phyloP scores from a whole-genome alignment of 2,888 invertebrate species.

The Arrhopalites spinosus region DNA sequence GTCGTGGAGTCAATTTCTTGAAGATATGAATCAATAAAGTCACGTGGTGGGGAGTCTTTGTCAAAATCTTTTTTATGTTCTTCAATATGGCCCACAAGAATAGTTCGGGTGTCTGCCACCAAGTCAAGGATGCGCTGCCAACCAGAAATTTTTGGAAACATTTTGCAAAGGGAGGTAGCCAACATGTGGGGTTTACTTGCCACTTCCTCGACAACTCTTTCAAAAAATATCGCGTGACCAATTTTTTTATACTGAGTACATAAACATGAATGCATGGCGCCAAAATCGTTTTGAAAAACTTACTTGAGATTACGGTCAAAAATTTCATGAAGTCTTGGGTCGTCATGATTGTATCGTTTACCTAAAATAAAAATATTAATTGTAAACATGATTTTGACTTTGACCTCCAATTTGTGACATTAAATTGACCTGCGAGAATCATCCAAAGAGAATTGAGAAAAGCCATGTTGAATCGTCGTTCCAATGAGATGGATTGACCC shows the following conservation, averaged over 20 bases:
- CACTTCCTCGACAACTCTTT: not conserved
- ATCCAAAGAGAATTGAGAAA: constrained; percentile 46
- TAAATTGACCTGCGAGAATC: constrained; percentile 40
- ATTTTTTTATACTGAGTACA: too few relatives aligned
- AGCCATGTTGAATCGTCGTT: constrained; percentile 38
- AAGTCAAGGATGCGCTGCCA: not conserved
- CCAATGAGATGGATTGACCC: constrained; percentile 33
- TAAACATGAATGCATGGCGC: too few relatives aligned
- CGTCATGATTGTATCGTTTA: constrained; percentile 16
- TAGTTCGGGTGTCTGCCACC: not conserved
- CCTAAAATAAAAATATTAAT: too few relatives aligned
- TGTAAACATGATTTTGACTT: too few relatives aligned
- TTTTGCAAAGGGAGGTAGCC: not conserved
- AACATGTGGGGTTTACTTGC: not conserved
- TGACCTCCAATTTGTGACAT: too few relatives aligned
- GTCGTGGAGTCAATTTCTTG: not conserved
- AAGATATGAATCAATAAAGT: not conserved
- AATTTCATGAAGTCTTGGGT: not conserved
- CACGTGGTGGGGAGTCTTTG: not conserved
- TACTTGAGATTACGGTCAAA: constrained; percentile 13
- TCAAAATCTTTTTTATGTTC: not conserved
- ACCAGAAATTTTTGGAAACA: not conserved
- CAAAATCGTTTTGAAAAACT: too few relatives aligned
- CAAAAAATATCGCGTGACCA: too few relatives aligned
- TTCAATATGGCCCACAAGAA: not conserved